A percentile compares a stretch with the other conserved stretches of the same genome.
phyloP scores from a whole-genome alignment of 2,888 invertebrate genomes.

The Polymixis lichenea region DNA sequence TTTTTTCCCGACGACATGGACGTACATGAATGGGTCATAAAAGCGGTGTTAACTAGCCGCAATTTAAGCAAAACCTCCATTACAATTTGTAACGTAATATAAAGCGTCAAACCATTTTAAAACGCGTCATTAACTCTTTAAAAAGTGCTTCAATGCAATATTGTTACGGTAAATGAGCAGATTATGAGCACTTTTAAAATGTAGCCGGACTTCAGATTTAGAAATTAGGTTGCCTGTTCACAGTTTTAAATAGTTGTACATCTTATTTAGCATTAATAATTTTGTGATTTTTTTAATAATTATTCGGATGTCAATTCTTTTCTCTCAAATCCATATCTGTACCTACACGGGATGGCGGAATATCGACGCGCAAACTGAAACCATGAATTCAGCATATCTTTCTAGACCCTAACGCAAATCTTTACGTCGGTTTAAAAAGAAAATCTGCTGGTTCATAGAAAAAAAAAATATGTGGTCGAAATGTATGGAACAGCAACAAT shows the following conservation, averaged over 20 bases:
- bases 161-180: slow-evolving; percentile 16
- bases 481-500: no score
- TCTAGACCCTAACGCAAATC: no score
- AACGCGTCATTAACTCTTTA: slow-evolving; percentile 33
- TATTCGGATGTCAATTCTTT: neutral
- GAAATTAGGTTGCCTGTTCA: slow-evolving; percentile 22
- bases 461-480: no score
- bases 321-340: neutral
- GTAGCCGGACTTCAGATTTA: slow-evolving; percentile 24
- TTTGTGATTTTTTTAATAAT: no score
- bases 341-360: no score
- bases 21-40: no score
- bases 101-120: neutral
- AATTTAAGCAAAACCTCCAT: slow-evolving; percentile 5
- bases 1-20: no score
- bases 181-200: slow-evolving; percentile 14
- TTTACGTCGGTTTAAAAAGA: no score
- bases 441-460: no score
- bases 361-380: no score
- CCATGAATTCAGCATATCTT: no score
- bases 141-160: slow-evolving; percentile 14
- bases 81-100: slow-evolving; percentile 21
- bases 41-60: neutral
- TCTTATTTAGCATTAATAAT: neutral
- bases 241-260: neutral